Evolutionary conservation across 2,113 vertebrate species (phyloP).

Genomic region (Istiophorus platypterus): DNA sequence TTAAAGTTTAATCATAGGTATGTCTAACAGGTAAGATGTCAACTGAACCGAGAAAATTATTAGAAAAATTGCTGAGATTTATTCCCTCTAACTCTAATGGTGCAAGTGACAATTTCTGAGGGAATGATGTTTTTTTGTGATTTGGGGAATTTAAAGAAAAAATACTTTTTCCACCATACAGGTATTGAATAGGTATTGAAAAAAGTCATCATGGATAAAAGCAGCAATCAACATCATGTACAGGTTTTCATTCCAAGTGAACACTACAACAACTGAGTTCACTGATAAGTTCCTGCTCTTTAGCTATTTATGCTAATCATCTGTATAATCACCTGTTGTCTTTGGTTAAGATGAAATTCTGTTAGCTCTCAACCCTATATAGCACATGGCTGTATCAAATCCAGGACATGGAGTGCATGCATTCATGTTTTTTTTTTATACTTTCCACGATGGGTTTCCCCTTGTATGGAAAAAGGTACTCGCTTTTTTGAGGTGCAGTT

Average conservation of each 20-base stretch:
- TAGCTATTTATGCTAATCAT: slow-evolving; percentile 12
- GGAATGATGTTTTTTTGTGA: slow-evolving; percentile 46
- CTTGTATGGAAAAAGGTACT: background rate
- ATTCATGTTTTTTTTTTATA: background rate
- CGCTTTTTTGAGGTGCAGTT: background rate
- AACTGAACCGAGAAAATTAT: slow-evolving; percentile 85
- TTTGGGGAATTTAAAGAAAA: slow-evolving; percentile 36
- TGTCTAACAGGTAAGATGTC: slow-evolving; percentile 86
- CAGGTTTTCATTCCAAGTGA: slow-evolving; percentile 1
- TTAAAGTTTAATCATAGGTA: slow-evolving; percentile 89
- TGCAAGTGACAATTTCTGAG: slow-evolving; percentile 69
- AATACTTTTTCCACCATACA: slow-evolving; percentile 33
- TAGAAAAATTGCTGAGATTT: slow-evolving; percentile 83
- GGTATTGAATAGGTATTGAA: background rate
- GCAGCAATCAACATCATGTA: slow-evolving; percentile 16
- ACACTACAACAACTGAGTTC: background rate
- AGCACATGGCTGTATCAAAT: background rate
- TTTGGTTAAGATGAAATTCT: background rate
- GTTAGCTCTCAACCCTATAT: background rate
- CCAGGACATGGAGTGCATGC: background rate
- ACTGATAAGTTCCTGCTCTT: slow-evolving; percentile 26
- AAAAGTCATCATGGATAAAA: slow-evolving; percentile 4
- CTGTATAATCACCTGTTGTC: background rate
- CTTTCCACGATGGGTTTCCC: background rate
- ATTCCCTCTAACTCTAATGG: slow-evolving; percentile 82